Percentiles rank a stretch among this genome's conserved stretches.
phyloP scores from a whole-genome alignment of 2,888 invertebrate species.

The Tuberolachnus salignus region DNA sequence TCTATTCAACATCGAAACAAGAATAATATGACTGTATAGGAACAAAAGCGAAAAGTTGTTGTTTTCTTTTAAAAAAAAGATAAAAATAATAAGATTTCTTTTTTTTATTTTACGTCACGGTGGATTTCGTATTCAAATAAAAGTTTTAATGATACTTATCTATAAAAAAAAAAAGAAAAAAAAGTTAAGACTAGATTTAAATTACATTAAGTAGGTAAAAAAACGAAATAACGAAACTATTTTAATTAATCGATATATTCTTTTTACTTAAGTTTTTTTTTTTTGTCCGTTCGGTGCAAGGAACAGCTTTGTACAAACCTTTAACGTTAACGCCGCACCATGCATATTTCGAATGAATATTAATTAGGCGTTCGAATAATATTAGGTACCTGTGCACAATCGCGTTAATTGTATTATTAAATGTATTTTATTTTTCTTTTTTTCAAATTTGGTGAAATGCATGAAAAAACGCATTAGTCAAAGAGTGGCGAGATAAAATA shows the following conservation, averaged over 20 bases:
- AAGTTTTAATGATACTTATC: background rate
- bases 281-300: background rate
- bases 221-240: constrained; percentile 16
- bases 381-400: background rate
- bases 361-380: background rate
- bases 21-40: too few species aligned
- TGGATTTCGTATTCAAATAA: too few species aligned
- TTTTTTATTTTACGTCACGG: too few species aligned
- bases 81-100: too few species aligned
- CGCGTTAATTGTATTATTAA: background rate
- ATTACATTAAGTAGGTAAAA: background rate
- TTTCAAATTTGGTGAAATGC: background rate
- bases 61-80: too few species aligned
- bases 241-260: background rate
- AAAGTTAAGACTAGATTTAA: background rate
- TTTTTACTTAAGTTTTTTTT: too few species aligned
- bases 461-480: too few species aligned
- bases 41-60: too few species aligned
- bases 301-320: background rate
- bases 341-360: constrained; percentile 1
- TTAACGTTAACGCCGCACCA: background rate
- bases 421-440: background rate
- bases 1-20: too few species aligned
- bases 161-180: background rate
- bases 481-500: too few species aligned